Percentiles rank a stretch among this genome's conserved stretches.
These are phyloP conservation scores for Chondrosia reniformis DNA, from an alignment of 37 sponge, comb jelly and placozoan genomes.

Conservation along the genomic window DNA sequence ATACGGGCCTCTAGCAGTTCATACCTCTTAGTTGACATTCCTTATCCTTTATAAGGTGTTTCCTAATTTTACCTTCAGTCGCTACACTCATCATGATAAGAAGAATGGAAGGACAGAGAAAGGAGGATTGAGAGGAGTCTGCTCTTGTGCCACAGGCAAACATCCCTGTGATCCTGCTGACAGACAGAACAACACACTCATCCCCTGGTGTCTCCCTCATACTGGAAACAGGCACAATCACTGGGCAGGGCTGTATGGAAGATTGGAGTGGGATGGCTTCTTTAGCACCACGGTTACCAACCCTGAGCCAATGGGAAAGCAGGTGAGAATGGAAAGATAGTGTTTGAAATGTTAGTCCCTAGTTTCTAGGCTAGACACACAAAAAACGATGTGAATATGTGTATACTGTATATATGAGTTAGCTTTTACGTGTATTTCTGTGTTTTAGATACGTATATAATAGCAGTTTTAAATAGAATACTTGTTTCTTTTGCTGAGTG, in stretches of 20 bases:
- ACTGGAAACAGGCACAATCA: conserved; percentile 91
- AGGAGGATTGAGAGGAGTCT: conserved; percentile 71
- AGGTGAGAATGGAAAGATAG: too few relatives aligned
- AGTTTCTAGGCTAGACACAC: too few relatives aligned
- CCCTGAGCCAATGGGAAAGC: conserved; percentile 97
- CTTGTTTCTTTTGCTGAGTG: too few relatives aligned
- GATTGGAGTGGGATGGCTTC: conserved; percentile 90
- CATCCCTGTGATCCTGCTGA: conserved; percentile 84
- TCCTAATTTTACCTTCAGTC: conserved; percentile 31
- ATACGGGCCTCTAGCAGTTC: too few relatives aligned
- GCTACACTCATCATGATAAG: conserved; percentile 72
- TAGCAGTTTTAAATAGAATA: too few relatives aligned
- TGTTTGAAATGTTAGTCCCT: too few relatives aligned
- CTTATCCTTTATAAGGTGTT: too few relatives aligned
- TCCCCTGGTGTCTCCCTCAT: conserved; percentile 96
- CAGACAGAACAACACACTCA: conserved; percentile 83
- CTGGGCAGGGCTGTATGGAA: conserved; percentile 91
- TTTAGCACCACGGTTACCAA: conserved; percentile 94
- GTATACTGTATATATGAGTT: too few relatives aligned
- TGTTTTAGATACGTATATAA: too few relatives aligned
- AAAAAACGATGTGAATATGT: too few relatives aligned
- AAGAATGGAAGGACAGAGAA: conserved; percentile 58
- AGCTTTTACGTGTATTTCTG: too few relatives aligned
- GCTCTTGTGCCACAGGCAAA: conserved; percentile 72
- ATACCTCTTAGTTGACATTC: too few relatives aligned